A percentile compares a stretch with the other conserved stretches of the same genome.
Conservation (phyloP, 2,797 vertebrate species). For the Manis pentadactyla region DNA sequence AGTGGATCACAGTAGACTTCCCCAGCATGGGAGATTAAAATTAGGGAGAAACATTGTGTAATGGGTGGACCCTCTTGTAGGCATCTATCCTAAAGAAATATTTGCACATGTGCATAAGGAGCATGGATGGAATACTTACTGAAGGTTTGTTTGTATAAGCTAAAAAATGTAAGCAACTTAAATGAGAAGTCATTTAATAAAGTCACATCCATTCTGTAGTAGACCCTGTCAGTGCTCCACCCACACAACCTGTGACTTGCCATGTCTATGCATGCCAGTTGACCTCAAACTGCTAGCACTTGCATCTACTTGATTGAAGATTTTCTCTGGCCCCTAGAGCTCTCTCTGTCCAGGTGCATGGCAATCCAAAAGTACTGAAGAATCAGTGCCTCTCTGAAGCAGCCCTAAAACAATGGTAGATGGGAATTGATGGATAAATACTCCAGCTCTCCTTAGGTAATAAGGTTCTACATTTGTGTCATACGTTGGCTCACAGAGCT, state of each 20-base stretch:
- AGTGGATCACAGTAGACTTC: not conserved
- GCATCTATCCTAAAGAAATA: not conserved
- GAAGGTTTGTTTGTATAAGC: not conserved
- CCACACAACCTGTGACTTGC: not conserved
- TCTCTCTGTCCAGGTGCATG: not conserved
- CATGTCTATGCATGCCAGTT: not conserved
- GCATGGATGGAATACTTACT: not conserved
- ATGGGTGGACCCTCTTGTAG: not conserved
- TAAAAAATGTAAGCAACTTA: not conserved
- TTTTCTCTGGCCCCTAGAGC: not conserved
- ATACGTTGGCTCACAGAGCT: not conserved
- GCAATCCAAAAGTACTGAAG: not conserved
- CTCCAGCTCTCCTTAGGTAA: not conserved
- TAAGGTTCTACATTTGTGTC: not conserved
- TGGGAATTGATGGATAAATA: not conserved
- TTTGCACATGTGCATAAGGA: not conserved
- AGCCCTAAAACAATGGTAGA: not conserved
- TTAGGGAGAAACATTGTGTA: not conserved
- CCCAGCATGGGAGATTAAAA: not conserved
- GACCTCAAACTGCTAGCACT: not conserved
- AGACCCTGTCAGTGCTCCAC: not conserved
- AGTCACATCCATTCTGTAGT: not conserved
- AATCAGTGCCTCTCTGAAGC: not conserved
- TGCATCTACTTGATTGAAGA: not conserved
- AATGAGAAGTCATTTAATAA: constrained; percentile 6